These are phyloP conservation scores for Callionymus lyra DNA, from an alignment of 2,113 vertebrate genomes.

Conservation along the genomic window DNA sequence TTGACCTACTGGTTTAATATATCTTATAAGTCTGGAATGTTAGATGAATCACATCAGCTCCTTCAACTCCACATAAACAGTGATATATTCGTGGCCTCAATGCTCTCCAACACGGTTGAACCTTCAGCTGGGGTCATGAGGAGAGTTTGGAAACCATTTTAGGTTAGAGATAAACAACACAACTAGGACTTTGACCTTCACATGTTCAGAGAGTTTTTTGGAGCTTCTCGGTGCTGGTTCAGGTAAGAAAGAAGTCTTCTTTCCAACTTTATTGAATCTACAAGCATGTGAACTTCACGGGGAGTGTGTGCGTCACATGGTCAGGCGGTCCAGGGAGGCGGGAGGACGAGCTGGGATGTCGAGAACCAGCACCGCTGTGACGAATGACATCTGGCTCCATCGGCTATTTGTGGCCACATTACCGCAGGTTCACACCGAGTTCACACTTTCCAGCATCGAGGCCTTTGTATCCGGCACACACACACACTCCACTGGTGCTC, in stretches of 20 bases:
- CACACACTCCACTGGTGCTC: not conserved
- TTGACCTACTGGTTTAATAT: too few relatives aligned
- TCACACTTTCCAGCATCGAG: constrained; percentile 17
- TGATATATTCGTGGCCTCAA: too few relatives aligned
- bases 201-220: constrained; percentile 3
- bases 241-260: constrained; percentile 10
- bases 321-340: constrained; percentile 20
- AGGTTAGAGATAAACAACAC: constrained; percentile 34
- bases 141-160: constrained; percentile 27
- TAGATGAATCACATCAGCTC: too few relatives aligned
- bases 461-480: not conserved
- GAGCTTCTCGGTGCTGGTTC: not conserved
- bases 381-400: constrained; percentile 31
- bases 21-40: too few relatives aligned
- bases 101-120: too few relatives aligned
- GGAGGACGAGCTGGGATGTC: constrained; percentile 10
- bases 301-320: constrained; percentile 12
- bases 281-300: constrained; percentile 2
- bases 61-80: too few relatives aligned
- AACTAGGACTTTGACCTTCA: constrained; percentile 40
- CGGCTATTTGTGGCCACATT: constrained; percentile 32
- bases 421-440: constrained; percentile 32
- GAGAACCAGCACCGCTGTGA: constrained; percentile 30
- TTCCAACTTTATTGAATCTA: not conserved
- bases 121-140: too few relatives aligned